Evolutionary conservation across 2,888 invertebrate genomes (phyloP).

Genomic region (Chironomus riparius): DNA sequence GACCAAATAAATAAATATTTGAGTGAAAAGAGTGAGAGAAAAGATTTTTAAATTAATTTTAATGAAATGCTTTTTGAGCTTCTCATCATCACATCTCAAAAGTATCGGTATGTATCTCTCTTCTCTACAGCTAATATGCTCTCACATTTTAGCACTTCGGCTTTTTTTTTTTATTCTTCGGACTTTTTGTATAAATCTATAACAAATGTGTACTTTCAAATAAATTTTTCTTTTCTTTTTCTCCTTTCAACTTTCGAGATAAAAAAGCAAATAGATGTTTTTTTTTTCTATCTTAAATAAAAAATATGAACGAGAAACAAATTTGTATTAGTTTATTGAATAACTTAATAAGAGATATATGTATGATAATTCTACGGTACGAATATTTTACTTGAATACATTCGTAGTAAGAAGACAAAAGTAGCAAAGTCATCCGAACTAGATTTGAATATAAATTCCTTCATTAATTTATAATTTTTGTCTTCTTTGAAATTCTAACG

Average conservation of each 20-base stretch:
- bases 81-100: neutral
- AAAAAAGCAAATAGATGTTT: neutral
- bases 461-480: too few species aligned
- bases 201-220: neutral
- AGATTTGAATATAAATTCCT: too few species aligned
- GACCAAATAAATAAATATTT: neutral
- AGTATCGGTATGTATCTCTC: neutral
- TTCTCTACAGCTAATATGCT: neutral
- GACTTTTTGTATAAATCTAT: neutral
- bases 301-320: neutral
- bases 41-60: neutral
- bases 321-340: neutral
- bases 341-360: neutral
- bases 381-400: too few species aligned
- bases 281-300: too few species aligned
- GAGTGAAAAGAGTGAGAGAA: neutral
- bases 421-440: too few species aligned
- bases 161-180: neutral
- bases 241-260: neutral
- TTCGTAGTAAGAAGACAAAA: too few species aligned
- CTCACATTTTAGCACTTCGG: neutral
- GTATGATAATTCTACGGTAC: neutral
- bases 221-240: neutral
- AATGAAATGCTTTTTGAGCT: neutral
- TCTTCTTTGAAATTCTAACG: too few species aligned